These are phyloP conservation scores for Galbula dea DNA, from an alignment of 2,113 vertebrate genomes.

Conservation along the genomic window DNA sequence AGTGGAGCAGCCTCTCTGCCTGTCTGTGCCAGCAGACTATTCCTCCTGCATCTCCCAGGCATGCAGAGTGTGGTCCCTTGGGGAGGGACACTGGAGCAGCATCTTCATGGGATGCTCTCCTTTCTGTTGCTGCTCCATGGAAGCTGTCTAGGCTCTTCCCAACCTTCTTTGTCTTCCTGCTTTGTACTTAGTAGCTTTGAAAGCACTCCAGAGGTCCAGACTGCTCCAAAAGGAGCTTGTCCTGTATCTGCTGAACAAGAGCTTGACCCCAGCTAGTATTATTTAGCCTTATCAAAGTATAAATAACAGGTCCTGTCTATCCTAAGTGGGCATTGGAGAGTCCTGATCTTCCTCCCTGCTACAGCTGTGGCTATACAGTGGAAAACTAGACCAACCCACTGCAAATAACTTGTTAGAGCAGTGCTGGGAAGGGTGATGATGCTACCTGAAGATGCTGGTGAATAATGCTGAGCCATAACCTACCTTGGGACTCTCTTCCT, in stretches of 20 bases:
- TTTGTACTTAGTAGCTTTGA: not conserved
- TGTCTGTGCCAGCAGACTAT: not conserved
- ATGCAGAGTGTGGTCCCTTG: fast-evolving
- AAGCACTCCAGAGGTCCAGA: not conserved
- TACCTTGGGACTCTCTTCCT: not conserved
- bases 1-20: not conserved
- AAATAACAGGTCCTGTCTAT: not conserved
- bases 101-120: too few species aligned
- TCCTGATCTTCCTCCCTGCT: not conserved
- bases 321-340: not conserved
- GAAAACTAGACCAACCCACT: not conserved
- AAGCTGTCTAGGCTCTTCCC: not conserved
- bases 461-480: not conserved
- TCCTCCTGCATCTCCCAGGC: not conserved
- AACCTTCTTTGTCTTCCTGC: not conserved
- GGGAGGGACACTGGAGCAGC: not conserved
- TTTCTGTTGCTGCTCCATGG: not conserved
- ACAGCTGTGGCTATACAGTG: not conserved
- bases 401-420: not conserved
- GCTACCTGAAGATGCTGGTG: not conserved
- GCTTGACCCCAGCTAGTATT: not conserved
- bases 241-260: not conserved
- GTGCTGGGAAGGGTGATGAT: not conserved
- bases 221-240: not conserved
- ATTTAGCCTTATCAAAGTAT: fast-evolving